phyloP scores from a whole-genome alignment of 2,113 vertebrate species.

The Rhabdornis inornatus region DNA sequence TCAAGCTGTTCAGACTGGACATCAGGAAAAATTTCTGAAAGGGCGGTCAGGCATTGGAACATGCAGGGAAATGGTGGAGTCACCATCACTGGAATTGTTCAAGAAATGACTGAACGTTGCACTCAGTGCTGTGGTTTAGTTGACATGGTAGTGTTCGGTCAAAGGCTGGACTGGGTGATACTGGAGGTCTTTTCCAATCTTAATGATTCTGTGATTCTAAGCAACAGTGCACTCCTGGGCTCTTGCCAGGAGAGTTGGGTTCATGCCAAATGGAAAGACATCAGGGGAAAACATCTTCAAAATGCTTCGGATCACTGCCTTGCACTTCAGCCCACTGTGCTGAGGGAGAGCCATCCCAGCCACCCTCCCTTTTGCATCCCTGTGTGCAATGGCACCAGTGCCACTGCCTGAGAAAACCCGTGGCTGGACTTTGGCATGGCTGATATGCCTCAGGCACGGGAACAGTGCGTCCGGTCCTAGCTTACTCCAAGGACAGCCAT shows the following conservation, averaged over 20 bases:
- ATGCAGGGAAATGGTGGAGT: neutral
- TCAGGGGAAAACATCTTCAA: neutral
- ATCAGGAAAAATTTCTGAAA: neutral
- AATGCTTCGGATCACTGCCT: neutral
- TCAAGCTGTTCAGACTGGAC: neutral
- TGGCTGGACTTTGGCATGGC: neutral
- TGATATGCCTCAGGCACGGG: neutral
- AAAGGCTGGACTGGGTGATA: neutral
- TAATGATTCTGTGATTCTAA: neutral
- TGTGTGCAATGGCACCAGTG: neutral
- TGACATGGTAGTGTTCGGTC: neutral
- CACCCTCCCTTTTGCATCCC: too few relatives aligned
- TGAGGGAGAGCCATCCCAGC: fast-evolving
- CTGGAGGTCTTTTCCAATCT: neutral
- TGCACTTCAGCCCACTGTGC: neutral
- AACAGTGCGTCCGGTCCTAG: fast-evolving
- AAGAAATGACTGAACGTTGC: neutral
- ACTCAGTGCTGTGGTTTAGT: neutral
- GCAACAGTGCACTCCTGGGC: neutral
- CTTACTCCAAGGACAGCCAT: neutral
- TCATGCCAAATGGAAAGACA: neutral
- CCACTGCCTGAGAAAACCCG: neutral
- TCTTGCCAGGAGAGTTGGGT: neutral
- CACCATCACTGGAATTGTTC: neutral
- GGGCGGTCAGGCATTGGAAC: neutral